Base-by-base conservation (phyloP, 2,113 vertebrate species). In the Microcebus tavaratra region DNA sequence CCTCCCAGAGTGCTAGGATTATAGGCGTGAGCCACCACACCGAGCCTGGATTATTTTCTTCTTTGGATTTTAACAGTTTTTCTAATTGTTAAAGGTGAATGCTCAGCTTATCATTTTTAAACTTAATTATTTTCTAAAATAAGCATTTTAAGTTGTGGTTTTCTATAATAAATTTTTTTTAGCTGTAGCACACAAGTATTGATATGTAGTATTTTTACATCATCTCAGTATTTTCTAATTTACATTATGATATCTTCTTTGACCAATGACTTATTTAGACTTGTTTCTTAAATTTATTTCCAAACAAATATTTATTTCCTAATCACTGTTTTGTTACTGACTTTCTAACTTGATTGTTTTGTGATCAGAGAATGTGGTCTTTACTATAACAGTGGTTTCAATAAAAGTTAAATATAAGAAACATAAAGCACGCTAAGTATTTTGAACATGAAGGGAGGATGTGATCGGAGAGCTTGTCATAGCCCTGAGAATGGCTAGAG, bases 31-130 rank as follows among this genome's bases (percentile, higher is more conserved):
- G 17, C 53, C 17, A 55, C 53, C 53, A 18, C 17, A 17, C 53
- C 17, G 0, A 6, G 53, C 17, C 53, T 1, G 13, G 50, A 9
- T 23, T 84, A 63, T 83, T 82, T 95, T 94, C 13, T 73, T 39
- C 48, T 94, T 80, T 42, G 15, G 15, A 31, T 75, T 89, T 85
- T 65, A 94, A 59, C 1, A 5, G 31, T 92, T 88, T 84, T 80
- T 31, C 4, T 67, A 3, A n/a, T 14, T 73, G 39, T 45, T 68
- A 39, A 68, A 88, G 45, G 36, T n/a, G 61, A 91, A 61, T 39
- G 76, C 59, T 81, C 70, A 23, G 17, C 17, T 79, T 59, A 39
- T 23, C 53, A 6, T 53, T 80, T 85, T 95, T 81, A 31, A 68
- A 18, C 50, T 21, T 68, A 53, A 45, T 70, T 55, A 11, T 53